Evolutionary conservation across 2,113 vertebrate species (phyloP).

Genomic region (Sminthopsis crassicaudata): DNA sequence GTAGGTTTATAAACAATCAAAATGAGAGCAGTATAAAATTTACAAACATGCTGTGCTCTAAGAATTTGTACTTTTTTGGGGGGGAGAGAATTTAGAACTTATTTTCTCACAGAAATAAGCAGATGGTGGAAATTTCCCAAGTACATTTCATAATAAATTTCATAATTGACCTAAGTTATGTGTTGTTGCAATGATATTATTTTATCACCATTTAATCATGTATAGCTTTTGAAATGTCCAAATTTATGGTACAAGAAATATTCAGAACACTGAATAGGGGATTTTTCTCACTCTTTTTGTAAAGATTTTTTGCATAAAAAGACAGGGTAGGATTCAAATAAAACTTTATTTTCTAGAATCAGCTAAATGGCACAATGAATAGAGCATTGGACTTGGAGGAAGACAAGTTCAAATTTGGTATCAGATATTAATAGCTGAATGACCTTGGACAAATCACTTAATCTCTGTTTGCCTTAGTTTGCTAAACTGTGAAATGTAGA

Average conservation of each 20-base stretch:
- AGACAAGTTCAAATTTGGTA: background rate
- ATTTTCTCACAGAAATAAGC: background rate
- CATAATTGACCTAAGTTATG: background rate
- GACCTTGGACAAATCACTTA: background rate
- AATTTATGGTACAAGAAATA: background rate
- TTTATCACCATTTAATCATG: background rate
- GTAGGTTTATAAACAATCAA: background rate
- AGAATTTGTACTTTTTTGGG: background rate
- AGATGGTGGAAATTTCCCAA: background rate
- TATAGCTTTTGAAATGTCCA: background rate
- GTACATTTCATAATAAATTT: background rate
- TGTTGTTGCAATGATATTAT: background rate
- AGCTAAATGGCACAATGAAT: background rate
- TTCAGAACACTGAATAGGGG: background rate
- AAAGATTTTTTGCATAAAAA: background rate
- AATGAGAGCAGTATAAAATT: background rate
- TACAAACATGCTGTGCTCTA: background rate
- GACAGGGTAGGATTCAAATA: background rate
- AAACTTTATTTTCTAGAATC: background rate
- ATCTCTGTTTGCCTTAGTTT: background rate
- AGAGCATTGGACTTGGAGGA: background rate
- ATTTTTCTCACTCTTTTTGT: background rate
- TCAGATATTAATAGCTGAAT: background rate
- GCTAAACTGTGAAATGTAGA: background rate
- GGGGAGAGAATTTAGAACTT: background rate